Evolutionary conservation across 1,140 invertebrate species (phyloP).

Genomic region (Portunus trituberculatus): DNA sequence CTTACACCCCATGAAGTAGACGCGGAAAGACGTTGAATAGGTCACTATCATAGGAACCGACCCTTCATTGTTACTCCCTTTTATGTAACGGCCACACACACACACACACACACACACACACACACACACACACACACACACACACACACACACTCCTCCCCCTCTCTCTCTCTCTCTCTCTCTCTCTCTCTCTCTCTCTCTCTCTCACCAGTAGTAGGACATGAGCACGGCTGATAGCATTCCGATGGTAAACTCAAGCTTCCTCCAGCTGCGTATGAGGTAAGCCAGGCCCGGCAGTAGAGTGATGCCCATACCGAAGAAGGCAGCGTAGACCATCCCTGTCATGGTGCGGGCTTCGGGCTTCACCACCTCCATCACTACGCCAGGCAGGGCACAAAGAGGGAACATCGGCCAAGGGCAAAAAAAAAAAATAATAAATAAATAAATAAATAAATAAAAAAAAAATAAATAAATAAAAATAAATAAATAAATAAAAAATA

Average conservation of each 20-base stretch:
- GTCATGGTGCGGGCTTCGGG: constrained; percentile 79
- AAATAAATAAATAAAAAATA: too few species aligned
- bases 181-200: neutral
- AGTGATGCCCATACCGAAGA: constrained; percentile 80
- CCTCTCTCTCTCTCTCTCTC: neutral
- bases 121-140: too few species aligned
- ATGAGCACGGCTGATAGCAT: constrained; percentile 77
- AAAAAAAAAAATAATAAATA: too few species aligned
- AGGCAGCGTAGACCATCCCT: constrained; percentile 79
- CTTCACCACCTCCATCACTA: constrained; percentile 79
- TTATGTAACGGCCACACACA: too few species aligned
- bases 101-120: too few species aligned
- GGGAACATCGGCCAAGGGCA: too few species aligned
- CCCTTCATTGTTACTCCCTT: too few species aligned
- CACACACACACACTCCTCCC: neutral
- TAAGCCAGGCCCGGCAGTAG: constrained; percentile 79
- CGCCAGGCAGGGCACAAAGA: constrained; percentile 18
- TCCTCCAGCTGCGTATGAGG: constrained; percentile 80
- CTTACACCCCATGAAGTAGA: too few species aligned
- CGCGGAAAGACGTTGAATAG: too few species aligned
- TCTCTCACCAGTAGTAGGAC: constrained; percentile 75
- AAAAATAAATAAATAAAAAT: too few species aligned
- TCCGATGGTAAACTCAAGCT: constrained; percentile 80
- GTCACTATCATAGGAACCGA: too few species aligned
- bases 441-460: too few species aligned